Conservation (phyloP, 1,140 invertebrate genomes). For the Brachionus asplanchnoidis region DNA sequence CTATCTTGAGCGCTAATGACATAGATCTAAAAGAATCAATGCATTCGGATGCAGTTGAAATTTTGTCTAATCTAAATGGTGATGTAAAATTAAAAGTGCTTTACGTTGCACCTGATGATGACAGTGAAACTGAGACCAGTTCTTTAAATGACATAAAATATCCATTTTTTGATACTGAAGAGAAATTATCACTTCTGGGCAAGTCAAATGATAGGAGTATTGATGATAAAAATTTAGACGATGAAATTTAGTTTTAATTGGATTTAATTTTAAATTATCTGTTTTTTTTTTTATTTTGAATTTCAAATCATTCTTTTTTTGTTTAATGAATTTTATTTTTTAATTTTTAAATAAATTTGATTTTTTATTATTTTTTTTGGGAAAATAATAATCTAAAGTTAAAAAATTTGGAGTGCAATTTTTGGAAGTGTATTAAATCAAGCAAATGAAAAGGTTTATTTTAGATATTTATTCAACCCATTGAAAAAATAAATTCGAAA, state of each 20-base stretch:
- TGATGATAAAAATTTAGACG: neutral
- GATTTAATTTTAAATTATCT: neutral
- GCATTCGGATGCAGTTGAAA: slow-evolving; percentile 69
- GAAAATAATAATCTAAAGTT: neutral
- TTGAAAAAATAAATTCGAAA: no score
- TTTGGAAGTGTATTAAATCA: no score
- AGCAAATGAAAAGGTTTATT: no score
- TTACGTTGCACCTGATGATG: slow-evolving; percentile 67
- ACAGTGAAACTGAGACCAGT: slow-evolving; percentile 57
- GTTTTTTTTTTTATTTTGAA: neutral
- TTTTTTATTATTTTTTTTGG: neutral
- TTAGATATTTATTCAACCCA: no score
- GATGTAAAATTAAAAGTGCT: slow-evolving; percentile 68
- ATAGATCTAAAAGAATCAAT: slow-evolving; percentile 66
- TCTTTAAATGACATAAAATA: slow-evolving; percentile 46
- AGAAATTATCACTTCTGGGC: neutral
- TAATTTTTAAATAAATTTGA: neutral
- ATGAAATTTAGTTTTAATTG: neutral
- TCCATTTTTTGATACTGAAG: slow-evolving; percentile 25
- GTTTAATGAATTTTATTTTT: neutral
- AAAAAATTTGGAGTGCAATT: no score
- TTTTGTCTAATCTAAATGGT: slow-evolving; percentile 64
- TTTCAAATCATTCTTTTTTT: neutral
- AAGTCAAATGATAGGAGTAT: neutral
- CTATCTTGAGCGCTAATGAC: slow-evolving; percentile 73